phyloP scores from a whole-genome alignment of 64 coral and sea anemone species.

The Stichodactyla mertensii region DNA sequence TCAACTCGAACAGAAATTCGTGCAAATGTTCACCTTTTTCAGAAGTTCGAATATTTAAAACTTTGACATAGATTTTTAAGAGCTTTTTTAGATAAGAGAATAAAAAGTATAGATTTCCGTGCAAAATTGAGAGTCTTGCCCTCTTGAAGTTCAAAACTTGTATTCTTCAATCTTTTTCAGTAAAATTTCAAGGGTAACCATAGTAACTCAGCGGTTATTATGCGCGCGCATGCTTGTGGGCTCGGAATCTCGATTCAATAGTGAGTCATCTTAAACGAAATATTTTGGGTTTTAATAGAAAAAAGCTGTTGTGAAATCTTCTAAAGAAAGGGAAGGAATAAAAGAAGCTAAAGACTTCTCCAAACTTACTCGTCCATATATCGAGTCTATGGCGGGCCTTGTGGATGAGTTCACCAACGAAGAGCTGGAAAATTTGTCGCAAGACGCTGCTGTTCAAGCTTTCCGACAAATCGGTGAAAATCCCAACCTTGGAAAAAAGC shows the following conservation, averaged over 20 bases:
- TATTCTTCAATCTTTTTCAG: no score
- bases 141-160: no score
- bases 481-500: neutral
- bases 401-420: slow-evolving; percentile 1
- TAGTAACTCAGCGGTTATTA: no score
- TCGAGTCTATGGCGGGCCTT: slow-evolving; percentile 16
- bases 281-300: neutral
- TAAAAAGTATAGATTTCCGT: no score
- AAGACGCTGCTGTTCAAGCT: slow-evolving; percentile 26
- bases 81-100: no score
- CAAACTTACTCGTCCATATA: slow-evolving; percentile 3
- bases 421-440: slow-evolving; percentile 5
- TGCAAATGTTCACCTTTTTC: neutral
- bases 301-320: slow-evolving; percentile 21
- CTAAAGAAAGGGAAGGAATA: neutral
- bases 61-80: no score
- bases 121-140: no score
- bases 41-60: no score
- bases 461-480: slow-evolving; percentile 32
- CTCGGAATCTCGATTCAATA: neutral
- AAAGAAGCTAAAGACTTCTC: slow-evolving; percentile 20
- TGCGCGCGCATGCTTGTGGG: no score
- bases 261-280: neutral
- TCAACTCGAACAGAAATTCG: neutral
- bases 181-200: no score